A percentile compares a stretch with the other conserved stretches of the same genome.
Evolutionary conservation across 2,113 vertebrate species (phyloP).

Genomic region (Chroicocephalus ridibundus): DNA sequence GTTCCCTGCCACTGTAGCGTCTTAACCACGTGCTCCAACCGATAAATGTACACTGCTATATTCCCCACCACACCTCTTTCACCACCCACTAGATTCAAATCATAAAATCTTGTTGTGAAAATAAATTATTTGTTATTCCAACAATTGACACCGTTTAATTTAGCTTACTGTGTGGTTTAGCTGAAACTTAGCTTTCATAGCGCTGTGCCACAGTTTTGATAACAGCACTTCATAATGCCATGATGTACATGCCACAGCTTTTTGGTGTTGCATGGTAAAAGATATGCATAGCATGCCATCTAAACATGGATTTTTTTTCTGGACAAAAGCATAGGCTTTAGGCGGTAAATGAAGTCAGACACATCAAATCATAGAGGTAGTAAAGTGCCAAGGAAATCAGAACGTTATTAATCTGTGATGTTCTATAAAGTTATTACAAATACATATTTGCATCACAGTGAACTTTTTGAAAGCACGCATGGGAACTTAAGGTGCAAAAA

Average conservation of each 20-base stretch:
- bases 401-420: neutral
- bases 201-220: neutral
- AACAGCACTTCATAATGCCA: neutral
- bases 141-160: neutral
- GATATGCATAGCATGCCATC: neutral
- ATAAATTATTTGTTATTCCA: neutral
- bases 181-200: neutral
- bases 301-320: neutral
- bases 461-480: neutral
- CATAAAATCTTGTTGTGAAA: neutral
- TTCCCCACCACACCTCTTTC: neutral
- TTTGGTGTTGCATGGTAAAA: neutral
- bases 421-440: neutral
- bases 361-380: neutral
- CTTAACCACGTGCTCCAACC: fast-evolving
- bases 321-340: neutral
- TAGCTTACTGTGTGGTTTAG: neutral
- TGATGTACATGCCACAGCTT: neutral
- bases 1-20: neutral
- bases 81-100: neutral
- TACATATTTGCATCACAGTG: neutral
- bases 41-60: neutral
- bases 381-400: neutral
- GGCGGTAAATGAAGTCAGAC: neutral
- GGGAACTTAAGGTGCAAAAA: neutral